These are phyloP conservation scores for Acanthaster planci DNA, from an alignment of 35 echinoderm and acorn worm species.

Conservation along the genomic window DNA sequence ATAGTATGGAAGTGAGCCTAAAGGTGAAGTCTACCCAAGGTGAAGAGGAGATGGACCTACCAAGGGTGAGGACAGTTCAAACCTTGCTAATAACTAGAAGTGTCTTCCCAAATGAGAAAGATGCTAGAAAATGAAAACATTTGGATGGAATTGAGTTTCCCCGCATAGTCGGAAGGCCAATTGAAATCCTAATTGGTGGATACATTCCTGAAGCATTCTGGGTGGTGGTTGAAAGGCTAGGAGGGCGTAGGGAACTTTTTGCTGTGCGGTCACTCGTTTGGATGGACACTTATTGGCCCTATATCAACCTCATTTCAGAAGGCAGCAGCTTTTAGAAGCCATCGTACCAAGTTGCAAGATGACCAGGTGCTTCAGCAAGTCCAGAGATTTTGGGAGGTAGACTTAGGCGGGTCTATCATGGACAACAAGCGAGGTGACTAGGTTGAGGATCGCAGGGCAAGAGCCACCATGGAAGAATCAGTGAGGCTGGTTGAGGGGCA, in stretches of 20 bases:
- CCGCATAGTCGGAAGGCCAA: not conserved
- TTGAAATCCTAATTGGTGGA: constrained; percentile 66
- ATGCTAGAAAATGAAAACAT: constrained; percentile 42
- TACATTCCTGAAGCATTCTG: constrained; percentile 69
- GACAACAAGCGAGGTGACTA: constrained; percentile 7
- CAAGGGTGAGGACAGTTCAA: constrained; percentile 45
- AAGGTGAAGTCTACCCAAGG: constrained; percentile 22
- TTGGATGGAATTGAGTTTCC: constrained; percentile 39
- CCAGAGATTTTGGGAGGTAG: constrained; percentile 24
- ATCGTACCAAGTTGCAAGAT: not conserved
- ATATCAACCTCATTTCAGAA: not conserved
- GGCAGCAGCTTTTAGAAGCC: no score
- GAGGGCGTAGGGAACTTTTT: constrained; percentile 43
- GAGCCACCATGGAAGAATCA: constrained; percentile 51
- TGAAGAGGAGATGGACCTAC: constrained; percentile 29
- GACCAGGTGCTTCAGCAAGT: not conserved
- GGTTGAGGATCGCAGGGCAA: constrained; percentile 1
- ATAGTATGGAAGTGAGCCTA: constrained; percentile 25
- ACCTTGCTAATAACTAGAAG: constrained; percentile 30
- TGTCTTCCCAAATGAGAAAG: constrained; percentile 27
- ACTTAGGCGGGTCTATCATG: constrained; percentile 2
- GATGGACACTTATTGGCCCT: constrained; percentile 48
- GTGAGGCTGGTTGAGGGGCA: constrained; percentile 23
- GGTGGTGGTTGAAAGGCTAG: constrained; percentile 65
- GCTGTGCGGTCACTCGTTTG: constrained; percentile 35